Evolutionary conservation across 2,797 vertebrate genomes (phyloP).

Genomic region (Oreonectes daqikongensis): DNA sequence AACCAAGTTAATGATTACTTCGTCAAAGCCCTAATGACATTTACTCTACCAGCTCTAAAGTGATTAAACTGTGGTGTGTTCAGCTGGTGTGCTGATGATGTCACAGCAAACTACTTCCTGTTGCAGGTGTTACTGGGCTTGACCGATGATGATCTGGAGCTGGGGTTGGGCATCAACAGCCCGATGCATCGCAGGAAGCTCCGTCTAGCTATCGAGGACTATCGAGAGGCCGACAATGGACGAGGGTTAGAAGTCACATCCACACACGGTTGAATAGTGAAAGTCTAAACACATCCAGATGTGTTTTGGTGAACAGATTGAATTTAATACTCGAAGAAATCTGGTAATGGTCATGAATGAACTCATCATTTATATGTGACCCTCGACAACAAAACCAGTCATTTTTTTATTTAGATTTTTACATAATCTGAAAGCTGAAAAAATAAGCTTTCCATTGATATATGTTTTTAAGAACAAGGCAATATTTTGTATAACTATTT

Average conservation of each 20-base stretch:
- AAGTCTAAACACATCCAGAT: too few relatives aligned
- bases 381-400: too few relatives aligned
- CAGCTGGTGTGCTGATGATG: conserved; percentile 11
- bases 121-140: conserved; percentile 83
- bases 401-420: too few relatives aligned
- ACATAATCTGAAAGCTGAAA: too few relatives aligned
- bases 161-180: conserved; percentile 80
- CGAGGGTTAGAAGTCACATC: conserved; percentile 72
- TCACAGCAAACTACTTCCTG: conserved; percentile 26
- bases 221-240: conserved; percentile 81
- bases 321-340: too few relatives aligned
- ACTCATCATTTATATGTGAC: too few relatives aligned
- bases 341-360: too few relatives aligned
- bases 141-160: conserved; percentile 84
- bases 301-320: too few relatives aligned
- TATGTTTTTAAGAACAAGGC: too few relatives aligned
- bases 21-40: neutral
- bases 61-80: neutral
- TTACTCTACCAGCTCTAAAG: neutral
- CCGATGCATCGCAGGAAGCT: conserved; percentile 85
- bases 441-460: too few relatives aligned
- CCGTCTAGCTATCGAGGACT: conserved; percentile 86
- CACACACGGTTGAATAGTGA: conserved; percentile 23
- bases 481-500: too few relatives aligned
- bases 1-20: conserved; percentile 21